Evolutionary conservation across 2,888 invertebrate species (phyloP).

Genomic region (Portevinia maculata): DNA sequence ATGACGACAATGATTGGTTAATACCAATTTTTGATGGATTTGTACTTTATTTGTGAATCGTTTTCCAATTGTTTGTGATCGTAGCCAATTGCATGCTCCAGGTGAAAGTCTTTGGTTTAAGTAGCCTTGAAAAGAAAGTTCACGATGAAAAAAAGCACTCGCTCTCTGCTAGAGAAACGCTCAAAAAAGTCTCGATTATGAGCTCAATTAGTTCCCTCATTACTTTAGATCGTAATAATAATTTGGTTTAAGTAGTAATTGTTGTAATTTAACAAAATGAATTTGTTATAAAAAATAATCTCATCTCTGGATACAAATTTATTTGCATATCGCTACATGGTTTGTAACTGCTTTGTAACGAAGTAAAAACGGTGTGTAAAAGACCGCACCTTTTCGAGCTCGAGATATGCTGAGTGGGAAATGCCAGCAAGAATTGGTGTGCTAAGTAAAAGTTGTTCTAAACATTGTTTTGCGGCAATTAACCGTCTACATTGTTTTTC

Average conservation of each 20-base stretch:
- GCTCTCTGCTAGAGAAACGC: conserved; percentile 5
- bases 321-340: conserved; percentile 24
- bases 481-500: conserved; percentile 4
- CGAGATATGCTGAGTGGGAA: conserved; percentile 13
- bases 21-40: conserved; percentile 28
- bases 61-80: conserved; percentile 26
- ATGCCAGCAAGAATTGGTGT: not conserved
- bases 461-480: conserved; percentile 55
- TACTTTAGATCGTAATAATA: conserved; percentile 31
- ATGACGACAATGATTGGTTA: conserved; percentile 37
- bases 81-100: no score
- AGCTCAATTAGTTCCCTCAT: conserved; percentile 64
- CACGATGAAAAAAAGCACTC: conserved; percentile 38
- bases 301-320: conserved; percentile 3
- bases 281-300: conserved; percentile 21
- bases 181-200: no score
- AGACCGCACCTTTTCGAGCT: conserved; percentile 16
- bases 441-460: conserved; percentile 37
- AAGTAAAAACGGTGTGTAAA: not conserved
- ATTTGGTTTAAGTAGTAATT: conserved; percentile 51
- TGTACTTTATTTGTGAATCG: conserved; percentile 9
- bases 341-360: not conserved
- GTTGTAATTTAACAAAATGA: conserved; percentile 51
- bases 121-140: conserved; percentile 73
- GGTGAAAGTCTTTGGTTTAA: conserved; percentile 49